These are phyloP conservation scores for Salminus brasiliensis DNA, from an alignment of 2,113 vertebrate species.

Conservation along the genomic window DNA sequence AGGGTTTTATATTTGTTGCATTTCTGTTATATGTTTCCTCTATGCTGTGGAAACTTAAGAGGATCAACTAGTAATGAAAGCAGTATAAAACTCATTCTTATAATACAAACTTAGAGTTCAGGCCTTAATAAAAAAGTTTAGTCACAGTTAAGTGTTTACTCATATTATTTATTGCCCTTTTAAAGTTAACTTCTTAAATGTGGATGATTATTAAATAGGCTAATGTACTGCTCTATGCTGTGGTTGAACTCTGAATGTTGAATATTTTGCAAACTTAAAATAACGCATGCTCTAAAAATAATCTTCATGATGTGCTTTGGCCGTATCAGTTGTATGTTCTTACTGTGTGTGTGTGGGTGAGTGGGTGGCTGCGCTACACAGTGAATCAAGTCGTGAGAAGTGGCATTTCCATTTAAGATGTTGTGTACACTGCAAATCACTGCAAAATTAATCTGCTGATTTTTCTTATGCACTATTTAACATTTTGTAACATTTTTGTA, in stretches of 20 bases:
- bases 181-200: no score
- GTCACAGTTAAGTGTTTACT: no score
- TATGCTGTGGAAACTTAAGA: not conserved
- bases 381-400: not conserved
- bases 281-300: no score
- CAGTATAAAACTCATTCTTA: no score
- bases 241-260: no score
- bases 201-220: no score
- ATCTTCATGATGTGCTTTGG: not conserved
- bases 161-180: no score
- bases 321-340: not conserved
- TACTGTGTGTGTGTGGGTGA: not conserved
- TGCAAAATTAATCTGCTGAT: not conserved
- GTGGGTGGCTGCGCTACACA: no score
- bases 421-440: not conserved
- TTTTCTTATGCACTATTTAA: not conserved
- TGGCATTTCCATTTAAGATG: not conserved
- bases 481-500: not conserved
- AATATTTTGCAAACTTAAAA: no score
- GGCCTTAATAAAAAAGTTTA: no score
- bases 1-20: not conserved
- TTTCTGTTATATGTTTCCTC: not conserved
- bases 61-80: not conserved
- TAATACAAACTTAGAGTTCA: no score
- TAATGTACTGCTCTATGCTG: no score